phyloP scores from a whole-genome alignment of 2,888 invertebrate genomes.

The Prosopocoilus inquinatus region DNA sequence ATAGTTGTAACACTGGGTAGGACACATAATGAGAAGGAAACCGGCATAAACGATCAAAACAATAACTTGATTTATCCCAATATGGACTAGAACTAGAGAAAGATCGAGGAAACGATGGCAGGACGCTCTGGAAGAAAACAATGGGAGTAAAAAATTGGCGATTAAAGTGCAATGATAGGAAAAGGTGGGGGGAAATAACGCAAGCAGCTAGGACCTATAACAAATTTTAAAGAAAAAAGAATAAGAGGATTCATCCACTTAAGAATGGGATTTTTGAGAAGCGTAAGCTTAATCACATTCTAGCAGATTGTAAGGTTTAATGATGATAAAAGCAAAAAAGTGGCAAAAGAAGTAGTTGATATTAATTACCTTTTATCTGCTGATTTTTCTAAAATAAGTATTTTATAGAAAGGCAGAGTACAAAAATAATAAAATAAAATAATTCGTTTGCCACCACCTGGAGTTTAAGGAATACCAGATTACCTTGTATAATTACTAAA shows the following conservation, averaged over 20 bases:
- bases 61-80: slow-evolving; percentile 6
- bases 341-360: too few relatives aligned
- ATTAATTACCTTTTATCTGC: too few relatives aligned
- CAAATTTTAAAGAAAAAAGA: not conserved
- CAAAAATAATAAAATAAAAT: too few relatives aligned
- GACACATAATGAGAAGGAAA: slow-evolving; percentile 10
- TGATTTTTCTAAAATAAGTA: too few relatives aligned
- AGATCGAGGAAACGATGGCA: not conserved
- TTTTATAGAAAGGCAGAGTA: too few relatives aligned
- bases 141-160: not conserved
- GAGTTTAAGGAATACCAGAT: too few relatives aligned
- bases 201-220: not conserved
- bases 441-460: too few relatives aligned
- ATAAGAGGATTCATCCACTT: not conserved
- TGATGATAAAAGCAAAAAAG: too few relatives aligned
- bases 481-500: too few relatives aligned
- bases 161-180: not conserved
- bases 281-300: too few relatives aligned
- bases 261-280: too few relatives aligned
- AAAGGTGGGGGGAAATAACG: slow-evolving; percentile 1
- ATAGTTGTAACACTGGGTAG: slow-evolving; percentile 6
- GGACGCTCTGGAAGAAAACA: not conserved
- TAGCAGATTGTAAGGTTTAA: too few relatives aligned
- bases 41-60: slow-evolving; percentile 1
- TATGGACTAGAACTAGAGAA: not conserved